Evolutionary conservation across 2,797 vertebrate species (phyloP), one percentile per base, ranked within the genome.

Genomic region (Gouania willdenowi): DNA sequence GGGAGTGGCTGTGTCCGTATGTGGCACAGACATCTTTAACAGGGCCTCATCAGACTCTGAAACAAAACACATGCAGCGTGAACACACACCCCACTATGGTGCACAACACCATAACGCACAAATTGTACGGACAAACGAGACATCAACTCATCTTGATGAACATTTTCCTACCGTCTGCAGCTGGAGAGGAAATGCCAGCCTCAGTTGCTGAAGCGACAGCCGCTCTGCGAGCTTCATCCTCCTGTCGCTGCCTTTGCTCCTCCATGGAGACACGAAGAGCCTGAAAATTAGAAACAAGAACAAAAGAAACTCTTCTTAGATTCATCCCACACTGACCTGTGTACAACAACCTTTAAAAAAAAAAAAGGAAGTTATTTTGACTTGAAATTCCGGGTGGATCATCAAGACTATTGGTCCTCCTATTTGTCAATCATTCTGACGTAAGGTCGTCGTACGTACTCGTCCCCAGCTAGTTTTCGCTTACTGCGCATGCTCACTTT

Each of bases 211-310:
- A 94, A 0, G 89, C 91, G 0, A 90, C 92, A 0, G 92, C 87
- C 0, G 89, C 93, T 47, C 93, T 86, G 38, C 94, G 86, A 14
- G 93, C 91, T 75, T 98, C 94, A 34, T 98, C 94, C 66, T 98
- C 95, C 62, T 98, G 95, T 9, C 95, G 82, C 74, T 96, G 94
- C 51, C 95, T 79, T 77, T 95, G 94, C 28, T 98, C 94, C 67
- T 98, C 94, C 95, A 98, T 98, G 8, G 94, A 98, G 5, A 98
- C 95, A 0, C 94, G 86, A 22, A 98, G 89, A 16, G 94, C 94
- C 94, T 98, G 36, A 2, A 27, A n/a, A 61, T 17, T 39, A 5
- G 15, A 13, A 28, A 6, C 4, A 6, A 38, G 17, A 10, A 24
- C 10, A 10, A 10, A n/a, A n/a, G n/a, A n/a, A n/a, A n/a, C n/a